Base-by-base conservation (phyloP, 1,140 invertebrate species). In the Drosophila pseudoobscura region DNA sequence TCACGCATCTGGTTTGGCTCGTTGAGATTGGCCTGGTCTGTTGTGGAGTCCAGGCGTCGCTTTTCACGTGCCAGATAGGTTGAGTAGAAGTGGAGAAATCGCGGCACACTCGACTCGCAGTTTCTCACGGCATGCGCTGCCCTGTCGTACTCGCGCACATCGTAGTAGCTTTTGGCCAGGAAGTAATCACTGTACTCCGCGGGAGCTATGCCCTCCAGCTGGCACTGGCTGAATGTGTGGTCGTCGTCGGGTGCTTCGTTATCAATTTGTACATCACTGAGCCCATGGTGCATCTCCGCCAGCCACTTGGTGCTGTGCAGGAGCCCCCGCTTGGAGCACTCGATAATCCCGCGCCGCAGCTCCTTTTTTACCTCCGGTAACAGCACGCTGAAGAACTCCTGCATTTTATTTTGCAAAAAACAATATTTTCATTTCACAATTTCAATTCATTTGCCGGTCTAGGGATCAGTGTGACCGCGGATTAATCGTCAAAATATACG, bases 131-230 rank as follows among this genome's bases (percentile, higher is more conserved):
- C 97, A 93, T 95, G 95, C 0, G 97, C 96, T 65, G 97, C 96
- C 89, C 98, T 94, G 77, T 98, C 96, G 92, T 98, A 99, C 92
- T 99, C 98, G 80, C 97, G 96, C 13, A 96, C 92, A 92, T 99
- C 97, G 91, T 98, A 99, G 89, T 97, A 98, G 77, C 95, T 96
- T 92, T 97, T 98, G 0, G 97, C 96, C 59, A 98, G 89, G 26
- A 94, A 93, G 88, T 97, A 98, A 7, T 93, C 92, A 80, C 96
- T 95, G 53, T 94, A 94, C 85, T 97, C 94, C 74, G 94, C 91
- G 11, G 93, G 91, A 44, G 79, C 79, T 47, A 92, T 91, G 6
- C 89, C 89, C 65, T 92, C 90, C 44, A 83, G 43, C 35, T 66
- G 57, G 78, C 52, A 69, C 61, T 92, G 44, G 31, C 76, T 78